phyloP scores from a whole-genome alignment of 2,113 vertebrate species.

The Lycocorax pyrrhopterus region DNA sequence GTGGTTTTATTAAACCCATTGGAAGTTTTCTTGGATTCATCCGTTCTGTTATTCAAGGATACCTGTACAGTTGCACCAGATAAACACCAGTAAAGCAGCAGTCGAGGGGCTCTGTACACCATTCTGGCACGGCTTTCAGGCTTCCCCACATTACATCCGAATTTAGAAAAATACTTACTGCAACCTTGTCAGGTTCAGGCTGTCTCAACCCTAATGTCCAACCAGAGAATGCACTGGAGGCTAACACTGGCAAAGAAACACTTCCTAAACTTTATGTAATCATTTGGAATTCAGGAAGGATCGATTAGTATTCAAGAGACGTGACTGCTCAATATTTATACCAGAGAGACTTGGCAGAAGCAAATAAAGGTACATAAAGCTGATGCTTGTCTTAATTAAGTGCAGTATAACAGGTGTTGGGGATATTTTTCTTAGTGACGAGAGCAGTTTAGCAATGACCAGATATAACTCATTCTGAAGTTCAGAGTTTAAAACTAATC shows the following conservation, averaged over 20 bases:
- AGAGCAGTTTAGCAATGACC: slow-evolving; percentile 74
- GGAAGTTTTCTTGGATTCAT: background rate
- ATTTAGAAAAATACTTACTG: slow-evolving; percentile 71
- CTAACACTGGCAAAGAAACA: slow-evolving; percentile 68
- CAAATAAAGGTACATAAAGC: slow-evolving; percentile 81
- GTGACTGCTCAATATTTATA: slow-evolving; percentile 81
- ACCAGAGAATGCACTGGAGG: slow-evolving; percentile 46
- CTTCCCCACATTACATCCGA: slow-evolving; percentile 68
- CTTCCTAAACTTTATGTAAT: slow-evolving; percentile 81
- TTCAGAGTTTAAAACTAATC: slow-evolving; percentile 76
- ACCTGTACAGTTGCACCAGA: background rate
- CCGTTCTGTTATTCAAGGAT: background rate
- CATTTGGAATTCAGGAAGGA: slow-evolving; percentile 79
- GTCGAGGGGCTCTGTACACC: background rate
- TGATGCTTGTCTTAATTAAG: slow-evolving; percentile 85
- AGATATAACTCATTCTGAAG: slow-evolving; percentile 79
- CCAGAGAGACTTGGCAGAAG: slow-evolving; percentile 74
- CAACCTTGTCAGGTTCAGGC: slow-evolving; percentile 62
- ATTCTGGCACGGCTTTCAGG: background rate
- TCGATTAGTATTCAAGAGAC: slow-evolving; percentile 80
- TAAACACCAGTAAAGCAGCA: background rate
- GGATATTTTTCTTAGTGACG: slow-evolving; percentile 57
- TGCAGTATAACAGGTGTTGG: slow-evolving; percentile 76
- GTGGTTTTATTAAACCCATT: background rate
- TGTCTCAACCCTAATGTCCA: slow-evolving; percentile 55